These are phyloP conservation scores for Cinclus cinclus DNA, from an alignment of 2,113 vertebrate genomes.

Conservation along the genomic window DNA sequence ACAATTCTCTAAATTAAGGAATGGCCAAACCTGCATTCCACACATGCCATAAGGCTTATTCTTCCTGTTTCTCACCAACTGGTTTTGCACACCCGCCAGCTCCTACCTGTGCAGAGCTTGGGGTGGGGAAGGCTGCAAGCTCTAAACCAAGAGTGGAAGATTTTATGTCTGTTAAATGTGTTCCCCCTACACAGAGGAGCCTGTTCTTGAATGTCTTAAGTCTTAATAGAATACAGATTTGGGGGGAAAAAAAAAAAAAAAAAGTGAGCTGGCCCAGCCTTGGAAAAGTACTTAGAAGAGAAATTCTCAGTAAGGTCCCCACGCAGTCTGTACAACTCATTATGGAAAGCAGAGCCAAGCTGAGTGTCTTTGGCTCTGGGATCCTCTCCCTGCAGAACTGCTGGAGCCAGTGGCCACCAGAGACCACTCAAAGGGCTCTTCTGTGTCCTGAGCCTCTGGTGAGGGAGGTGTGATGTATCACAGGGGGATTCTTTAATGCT, in stretches of 20 bases:
- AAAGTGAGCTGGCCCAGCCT: conserved; percentile 38
- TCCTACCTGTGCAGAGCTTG: conserved; percentile 14
- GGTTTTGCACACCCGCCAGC: conserved; percentile 14
- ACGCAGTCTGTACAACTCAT: conserved; percentile 39
- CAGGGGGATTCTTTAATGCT: background rate
- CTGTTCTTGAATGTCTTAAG: conserved; percentile 36
- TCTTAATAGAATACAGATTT: conserved; percentile 48
- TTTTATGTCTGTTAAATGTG: conserved; percentile 16
- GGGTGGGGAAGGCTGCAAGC: background rate
- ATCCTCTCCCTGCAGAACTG: conserved; percentile 19
- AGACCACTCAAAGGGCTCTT: conserved; percentile 28
- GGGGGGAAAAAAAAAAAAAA: background rate
- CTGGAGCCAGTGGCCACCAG: conserved; percentile 10
- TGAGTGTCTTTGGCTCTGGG: conserved; percentile 38
- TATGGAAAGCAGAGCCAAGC: conserved; percentile 36
- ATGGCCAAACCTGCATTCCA: conserved; percentile 65
- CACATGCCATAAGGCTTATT: conserved; percentile 5
- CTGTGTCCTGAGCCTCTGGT: conserved; percentile 7
- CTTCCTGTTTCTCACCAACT: conserved; percentile 54
- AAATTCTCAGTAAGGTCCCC: conserved; percentile 26
- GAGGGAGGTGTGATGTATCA: background rate
- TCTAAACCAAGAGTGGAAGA: background rate
- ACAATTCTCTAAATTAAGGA: conserved; percentile 54
- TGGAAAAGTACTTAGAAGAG: conserved; percentile 53
- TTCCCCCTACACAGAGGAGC: conserved; percentile 6